Base-by-base conservation (phyloP, 2,888 invertebrate species). In the Aphidius colemani region DNA sequence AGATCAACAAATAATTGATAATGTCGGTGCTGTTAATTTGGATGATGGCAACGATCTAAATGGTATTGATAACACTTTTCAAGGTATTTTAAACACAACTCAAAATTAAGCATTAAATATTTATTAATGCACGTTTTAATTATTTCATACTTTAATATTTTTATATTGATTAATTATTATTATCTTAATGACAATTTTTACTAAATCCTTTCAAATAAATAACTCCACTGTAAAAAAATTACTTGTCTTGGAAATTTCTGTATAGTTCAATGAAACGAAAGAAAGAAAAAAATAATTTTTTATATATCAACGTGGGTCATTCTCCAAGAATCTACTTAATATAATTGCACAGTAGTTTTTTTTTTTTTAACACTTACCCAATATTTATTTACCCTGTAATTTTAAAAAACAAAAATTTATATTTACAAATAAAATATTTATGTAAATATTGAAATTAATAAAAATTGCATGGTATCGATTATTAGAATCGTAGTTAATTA, bases 1-100 rank as follows among this genome's bases (percentile, higher is more conserved):
- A 71, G 86, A 84, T 67, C 85, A 85, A 73, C 85, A 84, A 67
- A 79, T 77, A 67, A 74, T 79, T 44, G 84, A 84, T 66, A 45
- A 46, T n/a, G 85, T 84, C 67, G 84, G 84, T 75, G 82, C 83
- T 71, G 85, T 86, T 71, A 75, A 75, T 56, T 76, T 80, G 64
- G 87, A 88, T 71, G 85, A 87, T 71, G 85, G 84, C 77, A 85
- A 87, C 70, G 83, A 84, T 75, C 80, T 85, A 78, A 85, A 85
- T 82, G 85, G 85, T 82, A 83, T 85, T 81, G 85, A 85, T 82
- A 83, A 84, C 79, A 84, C 84, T 75, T 85, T 85, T 81, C 83
- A 85, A 83, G 84, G 84, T 84, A 84, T 81, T 79, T 65, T 53
- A 61, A 40, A 41, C 48, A 46, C 41, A 39, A 41, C 46, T 57